These are phyloP conservation scores for Taenaris catops DNA, from an alignment of 2,888 invertebrate species.

Conservation along the genomic window DNA sequence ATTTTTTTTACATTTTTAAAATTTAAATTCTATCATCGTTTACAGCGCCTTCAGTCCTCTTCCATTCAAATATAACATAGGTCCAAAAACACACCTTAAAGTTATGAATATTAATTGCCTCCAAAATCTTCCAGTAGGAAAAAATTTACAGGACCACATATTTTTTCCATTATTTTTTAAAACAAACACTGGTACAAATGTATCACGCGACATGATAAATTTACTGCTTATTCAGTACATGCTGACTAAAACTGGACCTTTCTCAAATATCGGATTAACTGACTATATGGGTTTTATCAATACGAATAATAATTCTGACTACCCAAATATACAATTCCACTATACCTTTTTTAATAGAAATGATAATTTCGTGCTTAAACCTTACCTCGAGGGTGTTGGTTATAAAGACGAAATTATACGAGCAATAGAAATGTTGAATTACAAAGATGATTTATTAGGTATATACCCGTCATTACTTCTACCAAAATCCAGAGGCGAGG, in stretches of 20 bases:
- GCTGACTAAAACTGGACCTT: slow-evolving; percentile 60
- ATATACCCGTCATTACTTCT: slow-evolving; percentile 54
- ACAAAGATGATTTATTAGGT: slow-evolving; percentile 42
- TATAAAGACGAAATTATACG: slow-evolving; percentile 39
- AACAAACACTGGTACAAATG: slow-evolving; percentile 26
- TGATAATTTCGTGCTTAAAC: slow-evolving; percentile 32
- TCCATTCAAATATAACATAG: too few species aligned
- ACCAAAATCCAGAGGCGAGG: slow-evolving; percentile 75
- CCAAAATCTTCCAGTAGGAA: slow-evolving; percentile 59
- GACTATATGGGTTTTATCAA: slow-evolving; percentile 74
- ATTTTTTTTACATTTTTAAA: too few species aligned
- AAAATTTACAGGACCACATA: slow-evolving; percentile 74
- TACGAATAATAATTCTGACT: slow-evolving; percentile 49
- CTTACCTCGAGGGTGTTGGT: slow-evolving; percentile 35
- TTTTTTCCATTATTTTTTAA: slow-evolving; percentile 40
- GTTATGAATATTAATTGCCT: slow-evolving; percentile 46
- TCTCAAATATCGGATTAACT: slow-evolving; percentile 55
- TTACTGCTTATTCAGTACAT: slow-evolving; percentile 63
- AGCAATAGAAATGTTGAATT: slow-evolving; percentile 36
- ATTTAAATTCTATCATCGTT: too few species aligned
- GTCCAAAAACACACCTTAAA: slow-evolving; percentile 42
- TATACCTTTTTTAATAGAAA: slow-evolving; percentile 42
- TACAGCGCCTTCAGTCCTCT: too few species aligned
- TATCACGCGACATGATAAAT: slow-evolving; percentile 31
- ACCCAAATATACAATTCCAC: slow-evolving; percentile 75